Evolutionary conservation across 2,888 invertebrate genomes (phyloP), one percentile per base, ranked within the genome.

Genomic region (Tinea semifulvella): DNA sequence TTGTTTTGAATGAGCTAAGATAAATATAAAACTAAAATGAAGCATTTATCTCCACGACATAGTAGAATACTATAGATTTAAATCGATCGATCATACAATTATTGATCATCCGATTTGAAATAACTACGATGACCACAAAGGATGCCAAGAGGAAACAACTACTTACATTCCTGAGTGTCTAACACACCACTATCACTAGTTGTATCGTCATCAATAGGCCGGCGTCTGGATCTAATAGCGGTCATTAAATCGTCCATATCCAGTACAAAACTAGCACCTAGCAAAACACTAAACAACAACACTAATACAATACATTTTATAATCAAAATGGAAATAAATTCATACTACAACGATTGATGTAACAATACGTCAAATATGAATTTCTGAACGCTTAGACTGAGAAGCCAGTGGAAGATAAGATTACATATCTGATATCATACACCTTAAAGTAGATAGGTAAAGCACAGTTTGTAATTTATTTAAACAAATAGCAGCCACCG

Each of bases 201-300:
- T 5, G 73, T 76, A 49, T 77, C 80, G 51, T 79, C 77, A 48
- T 79, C 71, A 49, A 77, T 66, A 39, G 77, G 77, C 46, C 77
- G 66, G 46, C 62, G 75, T 49, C 65, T 67, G 16, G 54, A 49
- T 53, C 58, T 69, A 22, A 50, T 49, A 47, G 57, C 64, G 42
- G 63, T 49, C 47, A 52, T 53, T 47, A 65, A 52, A 55, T 63
- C 66, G 57, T 75, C 65, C 77, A 77, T 77, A 52, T 57, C 42
- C 35, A 39, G 62, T 48, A 50, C 52, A 57, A 56, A 52, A 47
- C 56, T 43, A 19, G 3, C 14, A n/a, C n/a, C n/a, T n/a, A n/a
- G n/a, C n/a, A n/a, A n/a, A 50, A 49, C 52, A 54, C 49, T 46
- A 47, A 54, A 52, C 52, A 56, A 49, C 49, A 50, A 52, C 51